Percentiles rank a stretch among this genome's conserved stretches.
Conservation (phyloP, 2,888 invertebrate genomes). For the Phrixothrix hirtus region DNA sequence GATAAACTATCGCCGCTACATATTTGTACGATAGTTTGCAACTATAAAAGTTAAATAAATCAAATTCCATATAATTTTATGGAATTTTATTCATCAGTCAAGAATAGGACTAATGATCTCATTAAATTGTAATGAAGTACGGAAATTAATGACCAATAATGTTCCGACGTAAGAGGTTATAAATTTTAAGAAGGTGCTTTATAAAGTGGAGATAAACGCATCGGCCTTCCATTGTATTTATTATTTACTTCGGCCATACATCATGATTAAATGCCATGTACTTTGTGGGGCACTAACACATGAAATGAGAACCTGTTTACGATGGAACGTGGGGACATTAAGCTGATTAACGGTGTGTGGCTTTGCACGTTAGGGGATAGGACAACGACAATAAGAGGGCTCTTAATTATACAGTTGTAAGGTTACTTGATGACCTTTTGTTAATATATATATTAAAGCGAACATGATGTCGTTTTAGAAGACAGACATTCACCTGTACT, state of each 20-base stretch:
- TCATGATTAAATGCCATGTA: slow-evolving; percentile 9
- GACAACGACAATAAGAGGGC: slow-evolving; percentile 22
- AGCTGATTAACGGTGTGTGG: slow-evolving; percentile 17
- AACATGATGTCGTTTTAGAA: no score
- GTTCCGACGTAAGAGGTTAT: slow-evolving; percentile 8
- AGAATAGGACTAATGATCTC: slow-evolving; percentile 2
- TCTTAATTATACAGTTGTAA: slow-evolving; percentile 21
- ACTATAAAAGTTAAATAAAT: no score
- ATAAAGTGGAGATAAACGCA: no score
- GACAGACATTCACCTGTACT: no score
- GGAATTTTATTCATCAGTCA: background rate
- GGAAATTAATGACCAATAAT: slow-evolving; percentile 18
- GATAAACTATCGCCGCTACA: no score
- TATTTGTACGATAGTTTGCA: no score
- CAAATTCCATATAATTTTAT: background rate
- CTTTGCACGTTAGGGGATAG: slow-evolving; percentile 14
- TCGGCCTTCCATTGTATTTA: slow-evolving; percentile 5
- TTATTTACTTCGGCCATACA: slow-evolving; percentile 13
- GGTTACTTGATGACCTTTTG: no score
- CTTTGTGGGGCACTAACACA: slow-evolving; percentile 3
- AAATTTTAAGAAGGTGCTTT: no score
- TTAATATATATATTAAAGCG: no score
- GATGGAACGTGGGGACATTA: slow-evolving; percentile 19
- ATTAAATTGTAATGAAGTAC: background rate
- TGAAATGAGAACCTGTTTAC: slow-evolving; percentile 16